Evolutionary conservation across 2,113 vertebrate species (phyloP).

Genomic region (Rhombomys opimus): DNA sequence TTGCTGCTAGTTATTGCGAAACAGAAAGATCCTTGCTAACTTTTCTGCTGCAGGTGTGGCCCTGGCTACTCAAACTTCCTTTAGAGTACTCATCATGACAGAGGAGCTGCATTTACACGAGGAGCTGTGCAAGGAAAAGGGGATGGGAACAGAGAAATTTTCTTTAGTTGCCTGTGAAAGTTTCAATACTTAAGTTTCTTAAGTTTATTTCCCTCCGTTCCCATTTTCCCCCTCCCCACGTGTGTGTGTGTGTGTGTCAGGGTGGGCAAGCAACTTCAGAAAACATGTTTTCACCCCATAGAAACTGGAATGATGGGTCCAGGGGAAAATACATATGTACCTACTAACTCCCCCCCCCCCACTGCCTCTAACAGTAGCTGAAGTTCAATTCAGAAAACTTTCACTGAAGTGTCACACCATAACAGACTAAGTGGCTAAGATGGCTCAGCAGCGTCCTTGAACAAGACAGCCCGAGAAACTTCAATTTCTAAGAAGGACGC

Average conservation of each 20-base stretch:
- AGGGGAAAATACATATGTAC: background rate
- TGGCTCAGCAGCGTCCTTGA: background rate
- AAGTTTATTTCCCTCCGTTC: too few species aligned
- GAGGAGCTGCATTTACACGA: background rate
- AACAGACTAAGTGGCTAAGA: background rate
- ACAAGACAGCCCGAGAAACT: background rate
- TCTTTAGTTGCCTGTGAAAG: background rate
- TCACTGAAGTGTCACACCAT: background rate
- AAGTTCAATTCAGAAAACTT: background rate
- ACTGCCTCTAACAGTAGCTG: background rate
- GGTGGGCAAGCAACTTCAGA: background rate
- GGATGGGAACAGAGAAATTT: background rate
- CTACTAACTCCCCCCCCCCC: background rate
- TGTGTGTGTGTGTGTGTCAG: background rate
- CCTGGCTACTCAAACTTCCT: background rate
- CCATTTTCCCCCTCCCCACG: background rate
- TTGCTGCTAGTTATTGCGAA: background rate
- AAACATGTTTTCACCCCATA: constrained; percentile 29
- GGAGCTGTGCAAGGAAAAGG: background rate
- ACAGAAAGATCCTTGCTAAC: background rate
- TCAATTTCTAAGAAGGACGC: background rate
- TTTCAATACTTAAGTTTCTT: background rate
- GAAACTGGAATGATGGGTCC: background rate
- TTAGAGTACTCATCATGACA: background rate
- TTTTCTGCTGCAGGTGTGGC: background rate